Conservation (phyloP, 2,888 invertebrate genomes). For the Lysandra coridon region DNA sequence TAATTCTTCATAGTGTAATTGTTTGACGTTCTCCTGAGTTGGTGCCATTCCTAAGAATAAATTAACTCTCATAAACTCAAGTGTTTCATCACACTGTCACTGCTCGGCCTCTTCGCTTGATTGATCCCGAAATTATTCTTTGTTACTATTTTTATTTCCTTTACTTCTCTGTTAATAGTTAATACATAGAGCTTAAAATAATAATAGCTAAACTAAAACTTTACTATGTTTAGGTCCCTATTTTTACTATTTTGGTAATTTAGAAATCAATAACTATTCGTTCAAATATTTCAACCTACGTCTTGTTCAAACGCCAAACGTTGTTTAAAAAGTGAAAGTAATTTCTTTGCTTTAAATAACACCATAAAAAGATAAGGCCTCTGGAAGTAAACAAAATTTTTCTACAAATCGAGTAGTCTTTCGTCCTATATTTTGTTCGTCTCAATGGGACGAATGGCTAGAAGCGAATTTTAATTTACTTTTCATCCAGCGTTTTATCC, state of each 20-base stretch:
- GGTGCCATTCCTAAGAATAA: conserved; percentile 55
- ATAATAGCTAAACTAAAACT: no score
- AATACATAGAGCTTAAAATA: no score
- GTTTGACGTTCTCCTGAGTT: conserved; percentile 56
- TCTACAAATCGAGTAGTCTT: neutral
- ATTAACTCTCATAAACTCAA: conserved; percentile 29
- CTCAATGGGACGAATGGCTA: no score
- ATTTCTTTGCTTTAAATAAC: neutral
- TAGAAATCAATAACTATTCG: no score
- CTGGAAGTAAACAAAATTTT: neutral
- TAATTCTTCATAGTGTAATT: conserved; percentile 54
- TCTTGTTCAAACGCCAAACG: neutral
- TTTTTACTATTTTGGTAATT: no score
- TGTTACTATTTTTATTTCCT: neutral
- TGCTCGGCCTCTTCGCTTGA: neutral
- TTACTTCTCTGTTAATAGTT: neutral
- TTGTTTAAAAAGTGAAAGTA: neutral
- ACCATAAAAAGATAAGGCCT: neutral
- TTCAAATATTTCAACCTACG: neutral
- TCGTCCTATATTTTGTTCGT: no score
- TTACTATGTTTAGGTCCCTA: no score
- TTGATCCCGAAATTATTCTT: neutral
- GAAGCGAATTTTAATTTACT: no score
- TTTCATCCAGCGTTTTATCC: no score
- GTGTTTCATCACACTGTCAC: conserved; percentile 8